A percentile compares a stretch with the other conserved stretches of the same genome.
Evolutionary conservation across 1,140 invertebrate species (phyloP).

Genomic region (Arion vulgaris): DNA sequence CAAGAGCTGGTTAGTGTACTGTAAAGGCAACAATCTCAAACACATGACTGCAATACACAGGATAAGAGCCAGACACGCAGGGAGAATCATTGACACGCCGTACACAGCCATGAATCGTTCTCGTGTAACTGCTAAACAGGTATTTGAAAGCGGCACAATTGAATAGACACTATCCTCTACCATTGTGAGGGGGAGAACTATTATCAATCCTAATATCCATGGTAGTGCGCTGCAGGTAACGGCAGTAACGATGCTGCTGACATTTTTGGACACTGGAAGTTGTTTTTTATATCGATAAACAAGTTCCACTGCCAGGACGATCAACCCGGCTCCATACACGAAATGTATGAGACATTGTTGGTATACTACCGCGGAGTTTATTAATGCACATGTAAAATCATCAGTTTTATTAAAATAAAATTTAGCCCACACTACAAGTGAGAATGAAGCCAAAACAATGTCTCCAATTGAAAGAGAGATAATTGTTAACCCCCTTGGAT

Average conservation of each 20-base stretch:
- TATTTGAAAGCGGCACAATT: not conserved
- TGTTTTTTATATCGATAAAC: not conserved
- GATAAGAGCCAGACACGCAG: not conserved
- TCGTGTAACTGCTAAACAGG: not conserved
- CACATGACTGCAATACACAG: not conserved
- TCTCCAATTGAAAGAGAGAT: not conserved
- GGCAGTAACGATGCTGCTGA: not conserved
- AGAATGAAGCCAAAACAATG: not conserved
- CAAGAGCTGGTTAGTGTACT: not conserved
- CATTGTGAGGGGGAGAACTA: not conserved
- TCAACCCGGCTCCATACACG: not conserved
- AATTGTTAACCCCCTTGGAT: not conserved
- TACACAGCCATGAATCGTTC: too few species aligned
- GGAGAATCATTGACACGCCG: not conserved
- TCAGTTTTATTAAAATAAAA: not conserved
- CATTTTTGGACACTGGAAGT: not conserved
- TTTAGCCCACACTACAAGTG: not conserved
- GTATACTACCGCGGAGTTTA: not conserved
- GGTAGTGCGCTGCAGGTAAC: not conserved
- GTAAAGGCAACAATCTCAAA: not conserved
- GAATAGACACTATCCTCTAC: not conserved
- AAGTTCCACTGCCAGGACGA: not conserved
- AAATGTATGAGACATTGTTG: not conserved
- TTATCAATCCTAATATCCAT: not conserved
- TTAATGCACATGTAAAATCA: not conserved